Evolutionary conservation across 2,113 vertebrate species (phyloP).

Genomic region (Symphodus melops): DNA sequence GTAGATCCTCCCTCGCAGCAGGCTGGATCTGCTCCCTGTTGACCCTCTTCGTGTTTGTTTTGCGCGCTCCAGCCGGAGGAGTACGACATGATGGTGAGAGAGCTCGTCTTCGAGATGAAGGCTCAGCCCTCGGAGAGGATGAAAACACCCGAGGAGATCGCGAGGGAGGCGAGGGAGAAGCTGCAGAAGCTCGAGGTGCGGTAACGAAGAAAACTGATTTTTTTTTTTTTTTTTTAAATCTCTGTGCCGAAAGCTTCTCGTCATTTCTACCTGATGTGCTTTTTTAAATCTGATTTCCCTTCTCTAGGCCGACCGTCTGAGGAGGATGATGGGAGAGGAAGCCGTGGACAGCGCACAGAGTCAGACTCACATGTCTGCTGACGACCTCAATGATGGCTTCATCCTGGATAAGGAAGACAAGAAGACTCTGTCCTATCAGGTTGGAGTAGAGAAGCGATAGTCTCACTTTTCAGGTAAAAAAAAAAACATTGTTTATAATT

Average conservation of each 20-base stretch:
- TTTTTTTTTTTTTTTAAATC: neutral
- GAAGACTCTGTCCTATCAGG: conserved; percentile 88
- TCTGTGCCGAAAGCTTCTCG: neutral
- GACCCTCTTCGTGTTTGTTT: neutral
- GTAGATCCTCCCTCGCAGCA: too few species aligned
- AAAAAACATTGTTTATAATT: neutral
- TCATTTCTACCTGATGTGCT: too few species aligned
- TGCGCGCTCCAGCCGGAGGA: conserved; percentile 84
- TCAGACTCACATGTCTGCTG: conserved; percentile 87
- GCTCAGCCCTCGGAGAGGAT: conserved; percentile 92
- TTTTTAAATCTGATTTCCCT: neutral
- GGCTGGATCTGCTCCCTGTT: neutral
- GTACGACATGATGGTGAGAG: conserved; percentile 94
- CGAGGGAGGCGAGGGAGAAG: conserved; percentile 87
- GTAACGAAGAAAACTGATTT: neutral
- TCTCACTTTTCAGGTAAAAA: neutral
- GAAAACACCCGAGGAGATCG: conserved; percentile 93
- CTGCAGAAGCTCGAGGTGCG: conserved; percentile 90
- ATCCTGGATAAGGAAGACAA: conserved; percentile 89
- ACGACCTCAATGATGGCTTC: conserved; percentile 94
- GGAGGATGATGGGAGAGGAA: conserved; percentile 90
- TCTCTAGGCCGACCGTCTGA: conserved; percentile 89
- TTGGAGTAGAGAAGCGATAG: conserved; percentile 47
- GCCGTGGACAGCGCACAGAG: conserved; percentile 59
- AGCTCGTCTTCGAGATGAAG: conserved; percentile 98